phyloP scores from a whole-genome alignment of 2,797 vertebrate species.

The Malacoraja senta region DNA sequence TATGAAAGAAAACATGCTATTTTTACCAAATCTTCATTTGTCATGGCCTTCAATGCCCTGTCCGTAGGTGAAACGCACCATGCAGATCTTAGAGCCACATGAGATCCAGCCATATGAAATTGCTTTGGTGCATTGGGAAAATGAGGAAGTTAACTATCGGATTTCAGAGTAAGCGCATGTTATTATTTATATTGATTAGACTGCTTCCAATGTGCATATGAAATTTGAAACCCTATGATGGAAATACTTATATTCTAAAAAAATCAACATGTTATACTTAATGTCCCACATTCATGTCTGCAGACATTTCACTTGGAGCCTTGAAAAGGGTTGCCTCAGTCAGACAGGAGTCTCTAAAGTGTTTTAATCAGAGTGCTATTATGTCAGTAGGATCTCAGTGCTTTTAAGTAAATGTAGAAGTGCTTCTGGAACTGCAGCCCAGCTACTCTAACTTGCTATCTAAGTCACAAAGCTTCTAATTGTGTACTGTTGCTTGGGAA shows the following conservation, averaged over 20 bases:
- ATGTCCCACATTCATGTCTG: neutral
- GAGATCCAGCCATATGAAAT: constrained; percentile 92
- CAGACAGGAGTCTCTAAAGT: neutral
- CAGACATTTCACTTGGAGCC: neutral
- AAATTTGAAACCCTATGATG: neutral
- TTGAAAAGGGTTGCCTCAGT: neutral
- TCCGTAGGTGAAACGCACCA: constrained; percentile 71
- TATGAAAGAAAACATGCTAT: neutral
- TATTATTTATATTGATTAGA: neutral
- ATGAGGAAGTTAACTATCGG: constrained; percentile 87
- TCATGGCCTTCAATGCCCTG: neutral
- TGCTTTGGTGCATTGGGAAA: constrained; percentile 92
- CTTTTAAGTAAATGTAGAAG: neutral
- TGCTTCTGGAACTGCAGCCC: neutral
- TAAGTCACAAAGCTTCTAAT: neutral
- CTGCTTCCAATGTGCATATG: neutral
- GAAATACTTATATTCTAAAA: neutral
- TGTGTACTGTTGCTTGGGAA: neutral
- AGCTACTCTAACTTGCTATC: neutral
- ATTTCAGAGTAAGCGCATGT: constrained; percentile 67
- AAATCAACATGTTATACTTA: neutral
- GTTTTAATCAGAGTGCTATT: neutral
- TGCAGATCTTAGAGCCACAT: constrained; percentile 80
- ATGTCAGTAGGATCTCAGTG: neutral
- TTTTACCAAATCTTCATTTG: neutral